A percentile compares a stretch with the other conserved stretches of the same genome.
Evolutionary conservation across 2,888 invertebrate genomes (phyloP).

Genomic region (Busseola fusca): DNA sequence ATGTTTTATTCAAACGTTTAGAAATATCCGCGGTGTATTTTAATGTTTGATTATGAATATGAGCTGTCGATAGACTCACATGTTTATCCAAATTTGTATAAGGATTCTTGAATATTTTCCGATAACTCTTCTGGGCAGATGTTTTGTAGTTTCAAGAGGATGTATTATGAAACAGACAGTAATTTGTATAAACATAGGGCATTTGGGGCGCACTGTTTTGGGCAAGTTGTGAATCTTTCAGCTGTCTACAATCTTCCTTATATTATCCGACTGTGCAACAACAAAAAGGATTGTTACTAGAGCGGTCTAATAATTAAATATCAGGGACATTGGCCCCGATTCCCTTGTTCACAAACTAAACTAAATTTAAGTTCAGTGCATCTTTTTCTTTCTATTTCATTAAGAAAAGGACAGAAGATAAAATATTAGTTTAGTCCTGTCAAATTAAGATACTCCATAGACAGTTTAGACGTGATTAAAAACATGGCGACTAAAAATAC

Average conservation of each 20-base stretch:
- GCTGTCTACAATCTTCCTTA: background rate
- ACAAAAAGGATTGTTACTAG: background rate
- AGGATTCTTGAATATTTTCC: slow-evolving; percentile 28
- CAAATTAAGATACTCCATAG: no score
- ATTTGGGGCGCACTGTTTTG: background rate
- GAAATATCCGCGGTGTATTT: slow-evolving; percentile 68
- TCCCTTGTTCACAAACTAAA: no score
- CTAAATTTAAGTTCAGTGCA: no score
- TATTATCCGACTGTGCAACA: background rate
- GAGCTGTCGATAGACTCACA: slow-evolving; percentile 52
- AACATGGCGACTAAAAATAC: no score
- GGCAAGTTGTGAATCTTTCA: slow-evolving; percentile 22
- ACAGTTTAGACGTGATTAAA: no score
- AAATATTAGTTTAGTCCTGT: no score
- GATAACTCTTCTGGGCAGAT: slow-evolving; percentile 27
- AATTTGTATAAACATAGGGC: slow-evolving; percentile 16
- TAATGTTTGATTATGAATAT: slow-evolving; percentile 75
- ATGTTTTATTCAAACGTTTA: slow-evolving; percentile 79
- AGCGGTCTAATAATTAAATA: background rate
- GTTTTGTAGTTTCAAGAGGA: slow-evolving; percentile 17
- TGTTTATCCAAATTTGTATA: slow-evolving; percentile 41
- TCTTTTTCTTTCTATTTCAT: no score
- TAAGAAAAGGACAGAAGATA: no score
- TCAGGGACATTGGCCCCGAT: no score
- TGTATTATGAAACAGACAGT: slow-evolving; percentile 23